Evolutionary conservation across 2,888 invertebrate species (phyloP).

Genomic region (Pammene aurita): DNA sequence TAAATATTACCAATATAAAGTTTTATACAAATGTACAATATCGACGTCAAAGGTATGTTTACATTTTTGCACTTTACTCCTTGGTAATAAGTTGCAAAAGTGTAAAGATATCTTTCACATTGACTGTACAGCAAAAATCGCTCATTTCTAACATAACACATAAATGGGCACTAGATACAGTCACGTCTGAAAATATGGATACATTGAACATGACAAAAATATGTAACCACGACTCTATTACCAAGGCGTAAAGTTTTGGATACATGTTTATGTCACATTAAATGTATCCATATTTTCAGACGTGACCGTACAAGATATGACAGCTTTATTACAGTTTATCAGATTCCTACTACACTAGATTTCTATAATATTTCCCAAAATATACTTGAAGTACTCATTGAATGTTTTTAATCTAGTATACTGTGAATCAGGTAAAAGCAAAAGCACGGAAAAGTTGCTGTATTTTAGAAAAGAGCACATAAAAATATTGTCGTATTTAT

Average conservation of each 20-base stretch:
- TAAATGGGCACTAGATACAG: background rate
- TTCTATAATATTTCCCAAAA: background rate
- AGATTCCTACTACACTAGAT: background rate
- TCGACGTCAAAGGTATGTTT: too few relatives aligned
- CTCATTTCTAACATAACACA: background rate
- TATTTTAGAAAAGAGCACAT: background rate
- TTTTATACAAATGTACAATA: background rate
- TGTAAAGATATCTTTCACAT: too few relatives aligned
- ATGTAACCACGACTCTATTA: too few relatives aligned
- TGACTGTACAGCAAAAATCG: background rate
- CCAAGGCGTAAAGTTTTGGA: too few relatives aligned
- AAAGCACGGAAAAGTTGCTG: background rate
- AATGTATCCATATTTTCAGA: too few relatives aligned
- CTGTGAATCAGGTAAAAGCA: background rate
- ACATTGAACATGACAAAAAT: too few relatives aligned
- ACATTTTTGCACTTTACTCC: too few relatives aligned
- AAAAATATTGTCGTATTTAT: slow-evolving; percentile 9
- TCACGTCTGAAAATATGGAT: too few relatives aligned
- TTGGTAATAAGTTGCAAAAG: too few relatives aligned
- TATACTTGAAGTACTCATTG: background rate
- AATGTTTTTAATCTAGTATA: background rate
- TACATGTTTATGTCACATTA: too few relatives aligned
- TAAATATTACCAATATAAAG: background rate
- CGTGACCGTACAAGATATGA: background rate
- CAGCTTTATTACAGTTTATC: background rate